These are phyloP conservation scores for Athene noctua DNA, from an alignment of 2,113 vertebrate species.

Conservation along the genomic window DNA sequence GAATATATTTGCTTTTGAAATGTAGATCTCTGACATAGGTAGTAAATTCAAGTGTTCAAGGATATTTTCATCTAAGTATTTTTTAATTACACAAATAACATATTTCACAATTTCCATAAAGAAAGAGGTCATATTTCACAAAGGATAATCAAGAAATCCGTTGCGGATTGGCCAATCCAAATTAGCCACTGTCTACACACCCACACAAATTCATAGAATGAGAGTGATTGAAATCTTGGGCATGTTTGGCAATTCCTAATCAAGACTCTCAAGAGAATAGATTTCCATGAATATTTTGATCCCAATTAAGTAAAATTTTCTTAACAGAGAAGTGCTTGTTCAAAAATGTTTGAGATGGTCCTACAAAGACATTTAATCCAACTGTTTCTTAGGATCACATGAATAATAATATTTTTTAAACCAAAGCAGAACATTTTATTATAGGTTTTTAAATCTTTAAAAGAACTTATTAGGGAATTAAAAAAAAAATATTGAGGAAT, in stretches of 20 bases:
- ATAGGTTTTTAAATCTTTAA: not conserved
- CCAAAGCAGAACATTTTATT: not conserved
- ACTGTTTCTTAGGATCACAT: not conserved
- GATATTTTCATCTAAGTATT: not conserved
- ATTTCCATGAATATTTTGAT: not conserved
- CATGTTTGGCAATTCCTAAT: not conserved
- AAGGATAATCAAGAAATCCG: not conserved
- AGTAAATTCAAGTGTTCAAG: not conserved
- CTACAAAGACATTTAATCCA: not conserved
- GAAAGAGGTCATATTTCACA: not conserved
- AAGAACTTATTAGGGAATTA: not conserved
- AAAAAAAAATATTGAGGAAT: not conserved
- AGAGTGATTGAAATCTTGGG: not conserved
- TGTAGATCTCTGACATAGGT: not conserved
- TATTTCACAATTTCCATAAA: not conserved
- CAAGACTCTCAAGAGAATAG: not conserved
- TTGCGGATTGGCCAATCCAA: not conserved
- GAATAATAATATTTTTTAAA: not conserved
- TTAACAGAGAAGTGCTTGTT: not conserved
- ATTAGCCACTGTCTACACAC: not conserved
- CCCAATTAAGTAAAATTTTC: not conserved
- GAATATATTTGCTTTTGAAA: not conserved
- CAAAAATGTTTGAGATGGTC: not conserved
- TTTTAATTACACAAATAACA: not conserved
- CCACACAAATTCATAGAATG: not conserved